Evolutionary conservation across 2,888 invertebrate species (phyloP).

Genomic region (Venusia cambrica): DNA sequence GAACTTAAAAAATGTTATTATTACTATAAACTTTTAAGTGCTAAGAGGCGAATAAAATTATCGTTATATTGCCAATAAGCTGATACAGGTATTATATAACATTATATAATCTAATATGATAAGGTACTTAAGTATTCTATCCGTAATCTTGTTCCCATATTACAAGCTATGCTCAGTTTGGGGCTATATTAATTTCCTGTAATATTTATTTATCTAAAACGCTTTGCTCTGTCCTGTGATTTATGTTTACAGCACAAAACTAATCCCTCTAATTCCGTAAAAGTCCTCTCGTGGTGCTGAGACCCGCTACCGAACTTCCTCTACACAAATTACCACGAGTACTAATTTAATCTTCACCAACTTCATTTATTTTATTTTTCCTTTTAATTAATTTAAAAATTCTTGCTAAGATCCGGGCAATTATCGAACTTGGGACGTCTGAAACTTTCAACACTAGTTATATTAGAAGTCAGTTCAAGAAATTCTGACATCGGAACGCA

Average conservation of each 20-base stretch:
- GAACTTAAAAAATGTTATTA: too few relatives aligned
- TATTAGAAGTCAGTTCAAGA: conserved; percentile 62
- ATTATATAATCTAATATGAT: too few relatives aligned
- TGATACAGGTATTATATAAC: too few relatives aligned
- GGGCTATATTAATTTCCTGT: too few relatives aligned
- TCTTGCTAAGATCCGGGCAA: conserved; percentile 66
- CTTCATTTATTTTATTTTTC: conserved; percentile 76
- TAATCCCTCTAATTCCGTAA: conserved; percentile 21
- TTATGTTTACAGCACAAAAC: conserved; percentile 20
- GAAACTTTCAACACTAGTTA: conserved; percentile 70
- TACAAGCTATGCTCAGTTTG: too few relatives aligned
- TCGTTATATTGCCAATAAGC: too few relatives aligned
- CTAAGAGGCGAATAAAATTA: too few relatives aligned
- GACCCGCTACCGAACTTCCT: conserved; percentile 63
- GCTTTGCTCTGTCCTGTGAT: conserved; percentile 8
- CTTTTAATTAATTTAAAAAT: conserved; percentile 78
- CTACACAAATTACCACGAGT: conserved; percentile 69
- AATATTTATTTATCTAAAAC: too few relatives aligned
- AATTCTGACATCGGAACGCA: conserved; percentile 51
- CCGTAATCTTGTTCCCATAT: too few relatives aligned
- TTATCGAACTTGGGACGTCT: conserved; percentile 67
- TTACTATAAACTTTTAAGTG: too few relatives aligned
- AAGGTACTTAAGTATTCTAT: too few relatives aligned
- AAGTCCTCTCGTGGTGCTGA: conserved; percentile 22
- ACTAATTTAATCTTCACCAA: conserved; percentile 71